Evolutionary conservation across 2,797 vertebrate genomes (phyloP), one percentile per base, ranked within the genome.

Genomic region (Oceanodroma leucorhoa): DNA sequence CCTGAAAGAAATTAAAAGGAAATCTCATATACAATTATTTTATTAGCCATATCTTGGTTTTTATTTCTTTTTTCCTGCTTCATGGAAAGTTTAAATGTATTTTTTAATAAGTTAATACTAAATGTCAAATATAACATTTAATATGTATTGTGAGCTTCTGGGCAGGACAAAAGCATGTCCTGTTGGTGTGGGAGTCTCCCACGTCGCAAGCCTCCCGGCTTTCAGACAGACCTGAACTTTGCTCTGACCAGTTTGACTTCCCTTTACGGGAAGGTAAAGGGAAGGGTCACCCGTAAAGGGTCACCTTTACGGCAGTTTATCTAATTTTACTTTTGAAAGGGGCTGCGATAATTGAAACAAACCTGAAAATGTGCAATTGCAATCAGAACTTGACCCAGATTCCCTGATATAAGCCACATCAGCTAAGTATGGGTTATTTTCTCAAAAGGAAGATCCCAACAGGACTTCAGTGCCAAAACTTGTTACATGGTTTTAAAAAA

Each of bases 1-100:
- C 99, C 99, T 99, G 97, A 93, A 90, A 94, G 75, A 96, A 93
- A 96, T 88, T 14, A 41, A 71, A 88, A 83, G 30, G 43, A 95
- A 82, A 78, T 32, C 30, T 87, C 48, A 94, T 26, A 65, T 34
- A 46, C 41, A 91, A 43, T 41, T 64, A 71, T 84, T 95, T 91
- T 69, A 79, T 38, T 83, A 43, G 38, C 45, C 17, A 15, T 48
- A 71, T 53, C 64, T 71, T 67, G 40, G 24, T 36, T 79, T 76
- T 79, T 38, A 51, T n/a, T 82, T 89, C 20, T 54, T 89, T 90
- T 93, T 87, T 41, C 61, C 61, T 83, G 79, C 55, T 94, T 71
- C 29, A 54, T 51, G 62, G 57, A 27, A 43, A 73, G 27, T 71
- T 87, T 89, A 48, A 75, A 43, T 7, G 30, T 60, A 64, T 62